Conservation (phyloP, 2,888 invertebrate genomes). For the Mythimna vitellina region DNA sequence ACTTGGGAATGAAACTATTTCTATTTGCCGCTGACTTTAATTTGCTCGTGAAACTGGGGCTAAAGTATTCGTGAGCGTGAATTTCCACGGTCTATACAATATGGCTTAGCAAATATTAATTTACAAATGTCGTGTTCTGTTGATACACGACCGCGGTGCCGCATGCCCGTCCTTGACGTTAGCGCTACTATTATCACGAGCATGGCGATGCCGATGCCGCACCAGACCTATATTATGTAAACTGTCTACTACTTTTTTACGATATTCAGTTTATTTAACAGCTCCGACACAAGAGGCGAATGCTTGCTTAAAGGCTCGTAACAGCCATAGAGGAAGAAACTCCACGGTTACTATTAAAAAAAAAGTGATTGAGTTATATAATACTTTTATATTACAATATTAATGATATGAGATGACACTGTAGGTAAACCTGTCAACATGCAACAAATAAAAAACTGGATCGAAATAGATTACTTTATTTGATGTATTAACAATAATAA, state of each 20-base stretch:
- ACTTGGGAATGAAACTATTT: conserved; percentile 7
- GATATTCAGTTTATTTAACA: neutral
- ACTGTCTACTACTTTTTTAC: neutral
- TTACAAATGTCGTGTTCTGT: conserved; percentile 47
- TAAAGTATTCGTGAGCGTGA: conserved; percentile 16
- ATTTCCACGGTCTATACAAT: conserved; percentile 27
- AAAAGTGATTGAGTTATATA: too few species aligned
- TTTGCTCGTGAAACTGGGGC: conserved; percentile 6
- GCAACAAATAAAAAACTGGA: too few species aligned
- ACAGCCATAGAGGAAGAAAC: too few species aligned
- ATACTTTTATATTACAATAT: too few species aligned
- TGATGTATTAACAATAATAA: too few species aligned
- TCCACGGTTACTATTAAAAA: too few species aligned
- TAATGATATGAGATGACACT: too few species aligned
- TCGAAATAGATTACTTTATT: too few species aligned
- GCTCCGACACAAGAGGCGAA: neutral
- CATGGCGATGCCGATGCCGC: neutral
- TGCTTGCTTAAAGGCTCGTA: neutral
- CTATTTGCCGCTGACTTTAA: conserved; percentile 2
- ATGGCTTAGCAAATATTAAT: conserved; percentile 52
- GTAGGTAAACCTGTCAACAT: too few species aligned
- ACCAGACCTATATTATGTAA: conserved; percentile 9
- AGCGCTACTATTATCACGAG: conserved; percentile 9
- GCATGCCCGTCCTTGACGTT: conserved; percentile 48
- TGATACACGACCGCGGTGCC: conserved; percentile 24